These are phyloP conservation scores for Nemapogon koenigi DNA, from an alignment of 2,888 invertebrate species.

Conservation along the genomic window DNA sequence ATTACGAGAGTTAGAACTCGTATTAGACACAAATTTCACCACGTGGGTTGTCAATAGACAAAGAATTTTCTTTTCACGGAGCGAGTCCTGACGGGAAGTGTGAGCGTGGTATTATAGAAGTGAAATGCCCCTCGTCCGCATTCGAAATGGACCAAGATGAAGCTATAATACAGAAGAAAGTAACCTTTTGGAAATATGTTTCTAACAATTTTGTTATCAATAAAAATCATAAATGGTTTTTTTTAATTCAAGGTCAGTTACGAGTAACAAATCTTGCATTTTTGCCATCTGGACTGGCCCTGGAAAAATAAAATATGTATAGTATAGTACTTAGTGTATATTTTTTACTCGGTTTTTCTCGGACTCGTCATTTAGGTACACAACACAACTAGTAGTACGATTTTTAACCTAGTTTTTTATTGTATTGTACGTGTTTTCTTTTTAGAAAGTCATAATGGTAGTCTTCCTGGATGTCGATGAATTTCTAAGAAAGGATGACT, in stretches of 20 bases:
- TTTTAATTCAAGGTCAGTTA: constrained; percentile 5
- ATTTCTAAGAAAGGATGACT: too few relatives aligned
- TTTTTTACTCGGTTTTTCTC: too few relatives aligned
- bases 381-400: too few relatives aligned
- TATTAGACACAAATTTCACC: background rate
- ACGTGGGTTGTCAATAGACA: constrained; percentile 4
- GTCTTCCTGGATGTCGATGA: too few relatives aligned
- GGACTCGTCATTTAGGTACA: too few relatives aligned
- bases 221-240: constrained; percentile 1
- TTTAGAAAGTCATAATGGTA: too few relatives aligned
- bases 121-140: constrained; percentile 6
- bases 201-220: background rate
- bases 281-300: constrained; percentile 7
- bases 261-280: constrained; percentile 1
- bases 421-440: too few relatives aligned
- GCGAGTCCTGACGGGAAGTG: constrained; percentile 4
- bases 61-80: constrained; percentile 1
- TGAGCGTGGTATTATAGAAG: background rate
- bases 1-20: background rate
- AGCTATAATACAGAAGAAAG: constrained; percentile 2
- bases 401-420: too few relatives aligned
- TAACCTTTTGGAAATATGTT: background rate
- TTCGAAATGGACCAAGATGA: background rate
- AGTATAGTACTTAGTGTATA: too few relatives aligned
- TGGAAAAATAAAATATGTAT: constrained; percentile 6